Conservation (phyloP, 2,797 vertebrate species). For the Acestrorhynchus altus region DNA sequence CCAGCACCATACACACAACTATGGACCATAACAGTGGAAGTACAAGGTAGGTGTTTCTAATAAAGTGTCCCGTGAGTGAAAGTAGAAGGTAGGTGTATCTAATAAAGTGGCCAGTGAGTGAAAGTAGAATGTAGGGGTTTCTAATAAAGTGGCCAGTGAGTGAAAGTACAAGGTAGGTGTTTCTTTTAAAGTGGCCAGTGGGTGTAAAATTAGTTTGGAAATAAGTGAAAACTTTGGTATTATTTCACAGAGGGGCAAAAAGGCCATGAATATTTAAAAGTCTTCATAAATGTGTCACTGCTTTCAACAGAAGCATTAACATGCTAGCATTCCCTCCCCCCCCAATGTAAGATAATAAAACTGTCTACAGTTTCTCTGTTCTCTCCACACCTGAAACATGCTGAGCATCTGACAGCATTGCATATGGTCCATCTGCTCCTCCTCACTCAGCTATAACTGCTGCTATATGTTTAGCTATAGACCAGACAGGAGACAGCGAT, state of each 20-base stretch:
- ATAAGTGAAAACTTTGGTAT: neutral
- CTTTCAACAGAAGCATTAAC: neutral
- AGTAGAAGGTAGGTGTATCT: too few relatives aligned
- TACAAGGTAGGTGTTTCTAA: too few relatives aligned
- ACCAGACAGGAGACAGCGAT: slow-evolving; percentile 25
- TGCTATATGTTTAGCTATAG: neutral
- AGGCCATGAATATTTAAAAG: slow-evolving; percentile 4
- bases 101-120: too few relatives aligned
- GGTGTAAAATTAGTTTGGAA: neutral
- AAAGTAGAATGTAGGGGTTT: too few relatives aligned
- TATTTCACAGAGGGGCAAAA: neutral
- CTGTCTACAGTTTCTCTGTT: slow-evolving; percentile 14
- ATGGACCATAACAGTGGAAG: too few relatives aligned
- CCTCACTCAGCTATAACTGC: slow-evolving; percentile 27
- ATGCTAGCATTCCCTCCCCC: neutral
- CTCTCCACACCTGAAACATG: slow-evolving; percentile 3
- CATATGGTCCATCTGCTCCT: slow-evolving; percentile 37
- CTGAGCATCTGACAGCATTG: slow-evolving; percentile 11
- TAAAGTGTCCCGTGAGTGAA: too few relatives aligned
- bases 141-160: too few relatives aligned
- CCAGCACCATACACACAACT: too few relatives aligned
- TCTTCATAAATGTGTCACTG: neutral
- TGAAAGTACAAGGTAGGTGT: too few relatives aligned
- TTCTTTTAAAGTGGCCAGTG: neutral
- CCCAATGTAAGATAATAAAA: neutral